Conservation (phyloP, 2,888 invertebrate genomes). For the Nineta flava region DNA sequence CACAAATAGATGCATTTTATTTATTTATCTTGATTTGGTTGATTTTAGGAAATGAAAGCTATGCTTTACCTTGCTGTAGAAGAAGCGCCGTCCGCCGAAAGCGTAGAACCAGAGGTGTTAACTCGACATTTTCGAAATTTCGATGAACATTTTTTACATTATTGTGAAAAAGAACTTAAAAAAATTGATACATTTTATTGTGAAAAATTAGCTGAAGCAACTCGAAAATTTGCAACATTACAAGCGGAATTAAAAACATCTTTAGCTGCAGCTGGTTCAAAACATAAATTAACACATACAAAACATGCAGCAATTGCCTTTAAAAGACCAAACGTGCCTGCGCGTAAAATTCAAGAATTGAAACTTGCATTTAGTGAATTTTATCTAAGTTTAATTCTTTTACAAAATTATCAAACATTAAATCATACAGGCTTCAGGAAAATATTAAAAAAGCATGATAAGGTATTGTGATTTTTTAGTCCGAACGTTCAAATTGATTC, state of each 20-base stretch:
- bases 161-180: slow-evolving; percentile 68
- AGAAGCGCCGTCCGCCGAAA: slow-evolving; percentile 58
- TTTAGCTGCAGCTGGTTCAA: slow-evolving; percentile 20
- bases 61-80: slow-evolving; percentile 68
- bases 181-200: slow-evolving; percentile 77
- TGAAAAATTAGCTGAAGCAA: slow-evolving; percentile 81
- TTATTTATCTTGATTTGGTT: no score
- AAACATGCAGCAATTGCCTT: slow-evolving; percentile 13
- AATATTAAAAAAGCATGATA: slow-evolving; percentile 82
- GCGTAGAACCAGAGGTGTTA: slow-evolving; percentile 50
- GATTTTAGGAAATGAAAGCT: slow-evolving; percentile 59
- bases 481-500: not conserved
- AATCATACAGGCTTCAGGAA: slow-evolving; percentile 83
- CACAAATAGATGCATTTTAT: no score
- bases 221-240: slow-evolving; percentile 58
- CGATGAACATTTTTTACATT: slow-evolving; percentile 73
- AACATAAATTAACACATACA: slow-evolving; percentile 20
- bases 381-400: slow-evolving; percentile 66
- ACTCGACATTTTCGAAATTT: slow-evolving; percentile 61
- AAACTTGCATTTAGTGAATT: slow-evolving; percentile 83
- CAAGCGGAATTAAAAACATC: slow-evolving; percentile 49
- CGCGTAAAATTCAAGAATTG: slow-evolving; percentile 61
- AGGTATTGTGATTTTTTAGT: slow-evolving; percentile 30
- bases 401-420: slow-evolving; percentile 78
- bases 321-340: slow-evolving; percentile 29